phyloP scores from a whole-genome alignment of 2,113 vertebrate species.

The Carettochelys insculpta region DNA sequence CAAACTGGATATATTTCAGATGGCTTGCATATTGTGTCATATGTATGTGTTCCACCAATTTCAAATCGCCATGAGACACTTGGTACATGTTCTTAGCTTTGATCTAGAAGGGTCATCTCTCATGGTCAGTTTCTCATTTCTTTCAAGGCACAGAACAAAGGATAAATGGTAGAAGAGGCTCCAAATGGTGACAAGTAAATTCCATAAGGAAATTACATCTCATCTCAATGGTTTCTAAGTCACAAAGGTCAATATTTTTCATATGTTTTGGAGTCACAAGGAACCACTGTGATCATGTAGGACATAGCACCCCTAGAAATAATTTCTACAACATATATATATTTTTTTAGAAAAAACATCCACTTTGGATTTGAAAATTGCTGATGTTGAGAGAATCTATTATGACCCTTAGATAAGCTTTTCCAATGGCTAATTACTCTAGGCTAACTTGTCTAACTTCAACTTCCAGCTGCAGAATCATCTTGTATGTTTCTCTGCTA shows the following conservation, averaged over 20 bases:
- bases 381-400: background rate
- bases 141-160: background rate
- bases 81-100: background rate
- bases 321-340: background rate
- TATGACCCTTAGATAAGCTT: background rate
- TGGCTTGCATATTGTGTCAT: background rate
- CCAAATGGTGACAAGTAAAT: constrained; percentile 6
- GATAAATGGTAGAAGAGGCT: constrained; percentile 23
- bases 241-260: background rate
- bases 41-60: background rate
- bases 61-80: background rate
- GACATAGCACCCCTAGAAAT: background rate
- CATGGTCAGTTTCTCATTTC: constrained; percentile 2
- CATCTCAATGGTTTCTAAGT: background rate
- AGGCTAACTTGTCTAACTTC: background rate
- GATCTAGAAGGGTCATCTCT: background rate
- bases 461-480: background rate
- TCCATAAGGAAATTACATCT: background rate
- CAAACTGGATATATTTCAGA: background rate
- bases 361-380: background rate
- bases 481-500: background rate
- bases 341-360: background rate
- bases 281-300: background rate
- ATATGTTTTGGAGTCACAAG: background rate
- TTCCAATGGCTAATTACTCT: background rate